phyloP scores from a whole-genome alignment of 2,888 invertebrate genomes.

The Punctoribates punctum region DNA sequence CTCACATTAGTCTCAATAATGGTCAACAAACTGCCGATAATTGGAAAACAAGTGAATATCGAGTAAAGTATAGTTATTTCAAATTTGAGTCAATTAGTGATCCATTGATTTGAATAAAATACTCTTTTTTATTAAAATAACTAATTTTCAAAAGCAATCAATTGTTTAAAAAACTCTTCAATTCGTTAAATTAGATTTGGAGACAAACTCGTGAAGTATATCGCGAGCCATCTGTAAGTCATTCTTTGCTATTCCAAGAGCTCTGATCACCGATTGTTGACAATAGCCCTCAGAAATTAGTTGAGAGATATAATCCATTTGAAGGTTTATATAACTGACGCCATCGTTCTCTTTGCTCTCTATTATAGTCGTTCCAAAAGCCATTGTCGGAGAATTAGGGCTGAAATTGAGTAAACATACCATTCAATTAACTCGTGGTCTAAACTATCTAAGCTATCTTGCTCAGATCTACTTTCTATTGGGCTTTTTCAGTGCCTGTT shows the following conservation, averaged over 20 bases:
- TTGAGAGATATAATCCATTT: constrained; percentile 82
- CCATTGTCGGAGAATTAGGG: constrained; percentile 41
- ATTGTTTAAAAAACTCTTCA: background rate
- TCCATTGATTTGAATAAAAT: too few species aligned
- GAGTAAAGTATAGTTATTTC: too few species aligned
- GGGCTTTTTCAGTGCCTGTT: too few species aligned
- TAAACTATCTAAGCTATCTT: too few species aligned
- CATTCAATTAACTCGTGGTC: too few species aligned
- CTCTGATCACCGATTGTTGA: constrained; percentile 82
- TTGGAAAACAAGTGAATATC: too few species aligned
- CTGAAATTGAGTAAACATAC: background rate
- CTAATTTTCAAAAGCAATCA: too few species aligned
- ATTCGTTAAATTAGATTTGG: constrained; percentile 55
- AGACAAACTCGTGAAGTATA: constrained; percentile 83
- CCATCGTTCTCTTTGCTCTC: constrained; percentile 50
- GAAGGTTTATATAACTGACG: constrained; percentile 72
- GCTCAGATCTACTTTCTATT: too few species aligned
- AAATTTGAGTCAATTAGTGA: too few species aligned
- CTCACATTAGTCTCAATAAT: too few species aligned
- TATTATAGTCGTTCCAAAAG: constrained; percentile 45
- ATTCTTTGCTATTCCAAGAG: constrained; percentile 85
- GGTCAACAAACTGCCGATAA: too few species aligned
- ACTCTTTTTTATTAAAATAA: too few species aligned
- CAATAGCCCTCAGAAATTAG: constrained; percentile 85
- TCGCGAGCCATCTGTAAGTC: constrained; percentile 94